Percentiles rank a stretch among this genome's conserved stretches.
These are phyloP conservation scores for Aegithalos caudatus DNA, from an alignment of 2,113 vertebrate species.

Conservation along the genomic window DNA sequence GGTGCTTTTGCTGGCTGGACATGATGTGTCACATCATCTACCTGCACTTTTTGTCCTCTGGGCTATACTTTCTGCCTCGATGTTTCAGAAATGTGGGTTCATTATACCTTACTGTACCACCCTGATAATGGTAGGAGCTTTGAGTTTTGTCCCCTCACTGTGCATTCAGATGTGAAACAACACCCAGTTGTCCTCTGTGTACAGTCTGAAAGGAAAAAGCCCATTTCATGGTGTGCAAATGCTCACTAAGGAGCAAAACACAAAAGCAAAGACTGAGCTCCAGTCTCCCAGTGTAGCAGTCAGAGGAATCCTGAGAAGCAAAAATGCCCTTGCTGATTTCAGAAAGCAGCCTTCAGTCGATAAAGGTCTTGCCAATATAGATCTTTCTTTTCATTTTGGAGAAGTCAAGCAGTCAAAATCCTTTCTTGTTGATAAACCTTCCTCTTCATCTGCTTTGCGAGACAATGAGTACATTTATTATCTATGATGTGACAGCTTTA, in stretches of 20 bases:
- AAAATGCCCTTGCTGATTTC: background rate
- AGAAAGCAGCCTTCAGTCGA: background rate
- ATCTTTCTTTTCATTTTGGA: background rate
- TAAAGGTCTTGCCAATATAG: background rate
- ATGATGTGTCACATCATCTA: accelerated
- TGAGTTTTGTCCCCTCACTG: background rate
- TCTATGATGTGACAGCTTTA: background rate
- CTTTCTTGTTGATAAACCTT: background rate
- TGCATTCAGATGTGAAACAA: background rate
- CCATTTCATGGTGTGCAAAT: background rate
- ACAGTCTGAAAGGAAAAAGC: background rate
- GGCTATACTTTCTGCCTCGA: background rate
- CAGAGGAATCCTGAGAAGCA: background rate
- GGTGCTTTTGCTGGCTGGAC: background rate
- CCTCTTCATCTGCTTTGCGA: background rate
- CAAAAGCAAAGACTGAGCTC: background rate
- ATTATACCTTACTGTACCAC: background rate
- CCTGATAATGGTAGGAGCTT: background rate
- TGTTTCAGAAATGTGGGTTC: background rate
- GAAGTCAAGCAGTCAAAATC: background rate
- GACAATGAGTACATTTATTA: background rate
- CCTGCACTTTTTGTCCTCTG: background rate
- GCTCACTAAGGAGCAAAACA: background rate
- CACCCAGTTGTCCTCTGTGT: accelerated
- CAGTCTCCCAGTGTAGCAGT: background rate